Evolutionary conservation across 2,113 vertebrate species (phyloP), one percentile per base, ranked within the genome.

Genomic region (Gallinago undulata): DNA sequence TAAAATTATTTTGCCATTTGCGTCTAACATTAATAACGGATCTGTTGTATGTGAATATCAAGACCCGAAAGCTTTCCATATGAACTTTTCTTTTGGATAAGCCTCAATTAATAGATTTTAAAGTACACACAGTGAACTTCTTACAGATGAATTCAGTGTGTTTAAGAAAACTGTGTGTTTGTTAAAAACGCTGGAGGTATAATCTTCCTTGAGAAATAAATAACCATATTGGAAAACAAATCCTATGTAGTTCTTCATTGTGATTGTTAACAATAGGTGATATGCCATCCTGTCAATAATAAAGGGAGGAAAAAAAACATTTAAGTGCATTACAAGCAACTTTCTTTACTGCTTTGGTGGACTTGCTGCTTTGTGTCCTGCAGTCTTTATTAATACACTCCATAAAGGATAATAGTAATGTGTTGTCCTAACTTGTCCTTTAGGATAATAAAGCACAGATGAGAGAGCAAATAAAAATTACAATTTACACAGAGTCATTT

Each of bases 401-500:
- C 45, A 78, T 57, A 97, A 92, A 97, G 27, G 43, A 59, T 97
- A 96, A 96, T 70, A 75, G 84, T 84, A 96, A 91, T 95, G 53
- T 89, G 60, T 95, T 94, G 37, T 82, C 93, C 89, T 28, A 97
- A 90, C 64, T 96, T 97, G 92, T 93, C 89, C 89, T 92, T 98
- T 96, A 83, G 62, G 30, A 88, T 66, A 96, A 88, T 96, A 95
- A 97, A 92, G 45, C 79, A 77, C 76, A 94, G 76, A 63, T 72
- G 70, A 89, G 59, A 96, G 72, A 96, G n/a, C 56, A 97, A 96
- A 98, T 96, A 96, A 95, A 95, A 96, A 96, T 90, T 85, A 80
- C 35, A 80, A 27, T 96, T 96, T 96, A 66, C 31, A 48, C 33
- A 89, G 84, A 68, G n/a, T 84, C 24, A 8, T 94, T 89, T 76